Base-by-base conservation (phyloP, 1,140 invertebrate genomes). In the Neodiprion pinetum region DNA sequence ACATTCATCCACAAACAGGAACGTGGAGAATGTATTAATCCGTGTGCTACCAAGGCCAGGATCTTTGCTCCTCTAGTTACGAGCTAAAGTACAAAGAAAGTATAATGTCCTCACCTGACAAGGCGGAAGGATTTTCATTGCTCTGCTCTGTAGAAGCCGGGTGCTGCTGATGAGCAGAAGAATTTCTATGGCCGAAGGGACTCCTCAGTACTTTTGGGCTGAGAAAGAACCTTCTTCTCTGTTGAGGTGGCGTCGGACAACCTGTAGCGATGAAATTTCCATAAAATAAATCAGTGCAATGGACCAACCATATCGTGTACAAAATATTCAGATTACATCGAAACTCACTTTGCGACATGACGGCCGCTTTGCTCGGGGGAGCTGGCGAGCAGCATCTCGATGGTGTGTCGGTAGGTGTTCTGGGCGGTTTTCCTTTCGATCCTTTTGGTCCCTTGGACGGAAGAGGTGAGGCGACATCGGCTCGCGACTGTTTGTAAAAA, bases 171-270 rank as follows among this genome's bases (percentile, higher is more conserved):
- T 79, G 85, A 40, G 88, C 80, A 87, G 85, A 81, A 89, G 86
- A 84, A 88, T 89, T 75, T 85, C 90, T 80, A 72, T 87, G 84
- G 79, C 90, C 89, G 77, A 94, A 94, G 9, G 94, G 93, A 84
- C 92, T 95, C 72, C 93, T 90, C 48, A 95, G 84, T 17, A 92
- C 92, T 86, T 95, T 95, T 0, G 94, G 92, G 79, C 93, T 95
- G 21, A 95, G 90, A 85, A 94, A 94, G 87, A 95, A 95, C 88
- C 93, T 92, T 85, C 93, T 92, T 76, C 94, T 90, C 67, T 92
- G 93, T 80, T 94, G 94, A 0, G 94, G 94, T 65, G 94, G 94
- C 23, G 94, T 95, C 66, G 94, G 94, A 79, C 93, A 94, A 84
- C 93, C 93, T 91, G 79, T 67, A 82, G 73, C 75, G 66, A 77